Evolutionary conservation across 2,797 vertebrate genomes (phyloP).

Genomic region (Corythornis leucogaster): DNA sequence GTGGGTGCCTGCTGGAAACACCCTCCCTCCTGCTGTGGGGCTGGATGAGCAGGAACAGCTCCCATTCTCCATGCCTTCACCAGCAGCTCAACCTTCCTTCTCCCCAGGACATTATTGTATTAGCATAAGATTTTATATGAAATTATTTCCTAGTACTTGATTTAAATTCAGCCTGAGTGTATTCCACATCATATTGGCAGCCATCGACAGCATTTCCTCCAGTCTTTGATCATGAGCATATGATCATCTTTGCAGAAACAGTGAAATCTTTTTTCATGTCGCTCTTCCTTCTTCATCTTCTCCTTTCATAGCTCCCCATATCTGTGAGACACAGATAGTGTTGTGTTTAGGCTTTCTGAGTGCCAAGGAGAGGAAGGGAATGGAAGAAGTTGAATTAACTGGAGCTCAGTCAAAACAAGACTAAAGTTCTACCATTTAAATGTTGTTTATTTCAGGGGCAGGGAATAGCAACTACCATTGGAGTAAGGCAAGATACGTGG

Average conservation of each 20-base stretch:
- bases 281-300: neutral
- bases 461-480: neutral
- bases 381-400: conserved; percentile 30
- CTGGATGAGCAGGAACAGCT: neutral
- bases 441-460: conserved; percentile 28
- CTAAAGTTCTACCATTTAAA: neutral
- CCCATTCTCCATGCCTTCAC: neutral
- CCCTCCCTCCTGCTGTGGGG: neutral
- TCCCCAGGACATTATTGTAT: neutral
- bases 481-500: neutral
- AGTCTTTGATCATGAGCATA: neutral
- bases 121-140: neutral
- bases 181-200: neutral
- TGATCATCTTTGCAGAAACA: neutral
- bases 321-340: neutral
- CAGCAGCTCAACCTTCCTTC: neutral
- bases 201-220: neutral
- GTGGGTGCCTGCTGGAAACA: neutral
- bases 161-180: neutral
- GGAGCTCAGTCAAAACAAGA: neutral
- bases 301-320: neutral
- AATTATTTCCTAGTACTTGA: neutral
- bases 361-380: neutral
- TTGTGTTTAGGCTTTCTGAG: neutral
- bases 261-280: neutral